These are phyloP conservation scores for Furcula furcula DNA, from an alignment of 2,888 invertebrate genomes.

Conservation along the genomic window DNA sequence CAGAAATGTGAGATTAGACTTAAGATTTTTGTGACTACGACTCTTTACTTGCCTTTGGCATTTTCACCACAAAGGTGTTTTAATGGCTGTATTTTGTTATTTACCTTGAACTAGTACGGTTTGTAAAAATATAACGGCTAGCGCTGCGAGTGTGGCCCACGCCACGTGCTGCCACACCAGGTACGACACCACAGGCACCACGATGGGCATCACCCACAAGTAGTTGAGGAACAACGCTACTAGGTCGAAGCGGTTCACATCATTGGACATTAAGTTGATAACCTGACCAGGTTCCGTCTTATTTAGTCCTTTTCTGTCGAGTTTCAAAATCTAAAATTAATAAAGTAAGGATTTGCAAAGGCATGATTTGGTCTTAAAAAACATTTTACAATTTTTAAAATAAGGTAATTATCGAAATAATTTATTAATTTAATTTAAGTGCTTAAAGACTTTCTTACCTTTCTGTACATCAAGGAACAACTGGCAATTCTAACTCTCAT, in stretches of 20 bases:
- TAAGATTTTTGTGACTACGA: too few species aligned
- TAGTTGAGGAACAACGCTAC: conserved; percentile 87
- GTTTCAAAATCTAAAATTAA: conserved; percentile 68
- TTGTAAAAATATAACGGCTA: conserved; percentile 77
- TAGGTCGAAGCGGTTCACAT: conserved; percentile 91
- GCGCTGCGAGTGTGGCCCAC: conserved; percentile 65
- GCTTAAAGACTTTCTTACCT: conserved; percentile 76
- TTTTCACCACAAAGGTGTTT: too few species aligned
- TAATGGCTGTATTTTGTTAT: too few species aligned
- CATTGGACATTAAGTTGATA: conserved; percentile 92
- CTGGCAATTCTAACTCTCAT: conserved; percentile 89
- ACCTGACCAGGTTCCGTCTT: conserved; percentile 88
- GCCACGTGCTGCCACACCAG: conserved; percentile 70
- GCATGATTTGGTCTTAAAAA: background rate
- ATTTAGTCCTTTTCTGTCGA: conserved; percentile 81
- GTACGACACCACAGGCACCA: conserved; percentile 82
- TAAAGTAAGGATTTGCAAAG: conserved; percentile 12
- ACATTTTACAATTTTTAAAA: background rate
- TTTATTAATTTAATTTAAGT: background rate
- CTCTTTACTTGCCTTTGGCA: too few species aligned
- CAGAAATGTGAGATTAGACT: too few species aligned
- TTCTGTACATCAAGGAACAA: conserved; percentile 91
- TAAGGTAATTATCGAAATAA: too few species aligned
- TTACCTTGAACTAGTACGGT: conserved; percentile 82
- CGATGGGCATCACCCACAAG: conserved; percentile 90